These are phyloP conservation scores for Melinaea menophilus DNA, from an alignment of 2,888 invertebrate species.

Conservation along the genomic window DNA sequence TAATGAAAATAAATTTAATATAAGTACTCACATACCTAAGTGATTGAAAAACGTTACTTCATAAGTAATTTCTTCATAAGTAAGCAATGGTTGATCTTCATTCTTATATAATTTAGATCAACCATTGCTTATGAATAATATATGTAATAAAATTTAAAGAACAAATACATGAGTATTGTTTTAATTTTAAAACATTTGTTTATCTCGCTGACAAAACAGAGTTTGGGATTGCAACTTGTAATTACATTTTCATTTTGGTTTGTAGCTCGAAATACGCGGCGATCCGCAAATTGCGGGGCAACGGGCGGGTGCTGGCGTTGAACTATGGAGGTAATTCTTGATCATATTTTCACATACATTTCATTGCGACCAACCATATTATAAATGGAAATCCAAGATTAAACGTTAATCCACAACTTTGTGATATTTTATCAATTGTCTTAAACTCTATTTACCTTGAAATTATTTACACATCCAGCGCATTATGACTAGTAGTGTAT, in stretches of 20 bases:
- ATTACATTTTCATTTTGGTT: conserved; percentile 29
- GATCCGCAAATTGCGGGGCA: too few species aligned
- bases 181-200: background rate
- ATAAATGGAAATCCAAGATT: conserved; percentile 42
- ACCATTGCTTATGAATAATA: background rate
- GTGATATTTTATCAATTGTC: conserved; percentile 12
- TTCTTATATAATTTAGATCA: too few species aligned
- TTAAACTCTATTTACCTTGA: conserved; percentile 36
- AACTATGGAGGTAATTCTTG: conserved; percentile 37
- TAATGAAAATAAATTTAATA: background rate
- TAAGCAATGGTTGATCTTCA: too few species aligned
- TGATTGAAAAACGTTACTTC: background rate
- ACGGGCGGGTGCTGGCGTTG: too few species aligned
- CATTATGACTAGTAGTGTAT: conserved; percentile 50
- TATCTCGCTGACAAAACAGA: conserved; percentile 17
- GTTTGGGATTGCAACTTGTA: conserved; percentile 28
- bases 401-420: conserved; percentile 11
- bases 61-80: too few species aligned
- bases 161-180: too few species aligned
- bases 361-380: conserved; percentile 46
- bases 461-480: conserved; percentile 65
- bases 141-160: background rate
- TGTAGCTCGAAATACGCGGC: too few species aligned
- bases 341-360: conserved; percentile 46
- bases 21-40: background rate